A percentile compares a stretch with the other conserved stretches of the same genome.
Conservation (phyloP, 2,113 vertebrate genomes). For the Neodon shergylaensis region DNA sequence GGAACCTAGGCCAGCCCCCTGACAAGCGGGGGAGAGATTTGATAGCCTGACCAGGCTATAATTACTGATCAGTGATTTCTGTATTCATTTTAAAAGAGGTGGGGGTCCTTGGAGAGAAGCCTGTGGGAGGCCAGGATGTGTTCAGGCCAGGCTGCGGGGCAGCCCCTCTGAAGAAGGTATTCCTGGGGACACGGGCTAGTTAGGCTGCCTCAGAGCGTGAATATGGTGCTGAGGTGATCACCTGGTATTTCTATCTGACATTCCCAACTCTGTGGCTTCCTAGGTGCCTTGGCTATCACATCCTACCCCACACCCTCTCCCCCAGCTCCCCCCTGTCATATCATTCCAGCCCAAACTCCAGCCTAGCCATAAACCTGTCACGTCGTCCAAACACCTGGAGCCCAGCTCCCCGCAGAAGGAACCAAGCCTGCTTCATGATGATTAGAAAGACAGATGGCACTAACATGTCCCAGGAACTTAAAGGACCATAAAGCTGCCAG, state of each 20-base stretch:
- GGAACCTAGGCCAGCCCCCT: background rate
- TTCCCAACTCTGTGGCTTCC: background rate
- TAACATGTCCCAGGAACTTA: background rate
- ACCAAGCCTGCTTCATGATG: background rate
- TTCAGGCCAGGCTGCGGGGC: background rate
- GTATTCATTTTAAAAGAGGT: constrained; percentile 18
- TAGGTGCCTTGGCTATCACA: background rate
- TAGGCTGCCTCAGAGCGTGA: background rate
- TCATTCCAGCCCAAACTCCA: background rate
- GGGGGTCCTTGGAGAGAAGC: background rate
- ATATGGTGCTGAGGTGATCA: accelerated
- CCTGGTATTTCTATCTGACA: background rate
- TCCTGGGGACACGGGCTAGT: background rate
- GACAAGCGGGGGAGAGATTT: background rate
- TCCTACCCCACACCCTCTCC: background rate
- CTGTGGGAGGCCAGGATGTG: background rate
- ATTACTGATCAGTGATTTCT: background rate
- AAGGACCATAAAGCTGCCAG: constrained; percentile 38
- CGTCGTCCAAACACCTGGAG: background rate
- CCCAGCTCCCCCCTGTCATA: background rate
- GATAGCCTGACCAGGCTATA: background rate
- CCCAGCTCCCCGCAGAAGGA: background rate
- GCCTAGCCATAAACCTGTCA: constrained; percentile 48
- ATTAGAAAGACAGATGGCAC: background rate
- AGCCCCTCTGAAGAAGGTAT: background rate